A percentile compares a stretch with the other conserved stretches of the same genome.
phyloP scores from a whole-genome alignment of 2,888 invertebrate genomes.

The Chrysolina haemoptera region DNA sequence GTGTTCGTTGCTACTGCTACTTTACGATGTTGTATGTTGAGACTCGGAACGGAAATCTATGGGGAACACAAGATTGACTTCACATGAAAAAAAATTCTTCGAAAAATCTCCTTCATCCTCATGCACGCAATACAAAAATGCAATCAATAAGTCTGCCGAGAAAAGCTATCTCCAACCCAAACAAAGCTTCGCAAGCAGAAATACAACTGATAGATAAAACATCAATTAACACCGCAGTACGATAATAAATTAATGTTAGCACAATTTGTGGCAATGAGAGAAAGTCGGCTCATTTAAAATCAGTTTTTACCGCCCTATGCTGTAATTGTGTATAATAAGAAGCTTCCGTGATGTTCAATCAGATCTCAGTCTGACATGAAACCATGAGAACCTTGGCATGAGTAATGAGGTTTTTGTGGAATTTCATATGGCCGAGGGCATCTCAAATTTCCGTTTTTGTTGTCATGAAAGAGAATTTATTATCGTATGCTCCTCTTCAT shows the following conservation, averaged over 20 bases:
- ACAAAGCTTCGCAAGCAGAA: neutral
- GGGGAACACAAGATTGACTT: too few species aligned
- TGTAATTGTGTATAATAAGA: neutral
- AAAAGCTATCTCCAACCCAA: neutral
- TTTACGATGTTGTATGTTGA: too few species aligned
- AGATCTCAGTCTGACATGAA: constrained; percentile 5
- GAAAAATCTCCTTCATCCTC: too few species aligned
- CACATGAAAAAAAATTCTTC: too few species aligned
- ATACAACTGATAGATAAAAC: neutral
- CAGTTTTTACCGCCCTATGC: neutral
- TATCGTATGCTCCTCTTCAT: constrained; percentile 6
- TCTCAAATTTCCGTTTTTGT: constrained; percentile 23
- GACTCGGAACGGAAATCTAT: too few species aligned
- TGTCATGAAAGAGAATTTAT: constrained; percentile 4
- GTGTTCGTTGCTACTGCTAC: too few species aligned
- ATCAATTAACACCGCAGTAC: neutral
- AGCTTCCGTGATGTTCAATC: constrained; percentile 6
- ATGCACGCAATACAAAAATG: too few species aligned
- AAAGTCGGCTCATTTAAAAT: neutral
- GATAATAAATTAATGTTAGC: neutral
- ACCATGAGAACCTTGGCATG: neutral
- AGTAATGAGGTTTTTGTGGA: constrained; percentile 17
- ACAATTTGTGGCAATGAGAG: constrained; percentile 4
- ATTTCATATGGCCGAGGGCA: constrained; percentile 19
- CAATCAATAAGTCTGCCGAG: too few species aligned